Percentiles rank a stretch among this genome's conserved stretches.
These are phyloP conservation scores for Rousettus madagascariensis DNA, from an alignment of 2,797 vertebrate species.

Conservation along the genomic window DNA sequence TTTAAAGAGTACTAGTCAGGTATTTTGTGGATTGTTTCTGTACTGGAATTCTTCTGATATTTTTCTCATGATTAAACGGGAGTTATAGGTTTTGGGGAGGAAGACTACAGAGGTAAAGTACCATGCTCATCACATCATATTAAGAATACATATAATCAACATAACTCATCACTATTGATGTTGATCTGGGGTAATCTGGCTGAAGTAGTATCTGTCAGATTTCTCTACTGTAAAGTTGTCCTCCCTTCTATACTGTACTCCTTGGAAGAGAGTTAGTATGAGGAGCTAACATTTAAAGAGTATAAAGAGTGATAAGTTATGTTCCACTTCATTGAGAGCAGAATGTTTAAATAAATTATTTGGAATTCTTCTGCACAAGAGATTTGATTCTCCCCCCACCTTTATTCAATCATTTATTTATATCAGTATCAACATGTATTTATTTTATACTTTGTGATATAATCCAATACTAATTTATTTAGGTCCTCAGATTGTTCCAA, in stretches of 20 bases:
- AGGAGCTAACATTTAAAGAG: neutral
- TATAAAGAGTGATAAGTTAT: neutral
- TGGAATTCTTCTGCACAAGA: too few species aligned
- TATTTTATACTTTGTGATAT: neutral
- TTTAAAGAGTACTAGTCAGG: too few species aligned
- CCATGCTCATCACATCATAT: neutral
- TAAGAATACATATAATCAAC: too few species aligned
- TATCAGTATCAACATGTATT: neutral
- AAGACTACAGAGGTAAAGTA: neutral
- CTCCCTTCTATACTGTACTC: neutral
- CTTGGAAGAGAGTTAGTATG: neutral
- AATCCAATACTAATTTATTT: neutral
- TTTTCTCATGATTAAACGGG: neutral
- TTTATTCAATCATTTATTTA: neutral
- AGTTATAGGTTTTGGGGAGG: neutral
- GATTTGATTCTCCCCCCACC: too few species aligned
- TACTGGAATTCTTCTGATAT: neutral
- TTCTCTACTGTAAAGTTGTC: neutral
- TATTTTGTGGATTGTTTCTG: neutral
- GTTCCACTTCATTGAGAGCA: neutral
- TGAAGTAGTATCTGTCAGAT: neutral
- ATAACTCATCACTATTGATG: too few species aligned
- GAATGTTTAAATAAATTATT: neutral
- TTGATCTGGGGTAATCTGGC: too few species aligned
- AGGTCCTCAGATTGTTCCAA: neutral